These are phyloP conservation scores for Phania funesta DNA, from an alignment of 2,888 invertebrate species.

Conservation along the genomic window DNA sequence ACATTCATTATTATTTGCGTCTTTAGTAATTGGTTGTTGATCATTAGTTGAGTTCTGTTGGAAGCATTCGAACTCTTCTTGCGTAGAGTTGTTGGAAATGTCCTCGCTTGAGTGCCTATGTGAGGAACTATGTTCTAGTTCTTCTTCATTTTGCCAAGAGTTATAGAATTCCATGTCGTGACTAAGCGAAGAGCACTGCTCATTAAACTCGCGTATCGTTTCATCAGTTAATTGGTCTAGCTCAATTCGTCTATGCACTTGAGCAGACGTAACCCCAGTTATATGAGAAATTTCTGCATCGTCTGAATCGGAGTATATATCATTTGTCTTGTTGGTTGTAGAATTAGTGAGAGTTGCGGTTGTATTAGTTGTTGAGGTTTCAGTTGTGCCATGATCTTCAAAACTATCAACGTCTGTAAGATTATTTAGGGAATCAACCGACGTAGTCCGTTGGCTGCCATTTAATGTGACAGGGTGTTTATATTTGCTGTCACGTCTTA, in stretches of 20 bases:
- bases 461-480: background rate
- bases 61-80: background rate
- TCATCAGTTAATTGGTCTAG: conserved; percentile 78
- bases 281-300: conserved; percentile 84
- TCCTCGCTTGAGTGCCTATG: conserved; percentile 68
- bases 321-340: conserved; percentile 77
- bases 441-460: conserved; percentile 77
- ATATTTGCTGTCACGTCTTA: background rate
- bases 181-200: conserved; percentile 78
- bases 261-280: conserved; percentile 78
- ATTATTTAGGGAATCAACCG: conserved; percentile 86
- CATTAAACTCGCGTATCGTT: conserved; percentile 76
- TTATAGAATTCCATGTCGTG: conserved; percentile 75
- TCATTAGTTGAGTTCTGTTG: background rate
- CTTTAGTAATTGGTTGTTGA: conserved; percentile 5
- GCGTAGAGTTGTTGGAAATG: conserved; percentile 14
- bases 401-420: conserved; percentile 84
- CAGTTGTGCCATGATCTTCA: conserved; percentile 73
- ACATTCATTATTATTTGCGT: conserved; percentile 48
- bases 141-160: conserved; percentile 78
- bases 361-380: conserved; percentile 74
- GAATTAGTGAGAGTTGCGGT: background rate
- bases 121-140: conserved; percentile 69
- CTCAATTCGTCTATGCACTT: conserved; percentile 77
- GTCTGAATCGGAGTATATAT: conserved; percentile 83